Evolutionary conservation across 2,113 vertebrate genomes (phyloP).

Genomic region (Poecile atricapillus): DNA sequence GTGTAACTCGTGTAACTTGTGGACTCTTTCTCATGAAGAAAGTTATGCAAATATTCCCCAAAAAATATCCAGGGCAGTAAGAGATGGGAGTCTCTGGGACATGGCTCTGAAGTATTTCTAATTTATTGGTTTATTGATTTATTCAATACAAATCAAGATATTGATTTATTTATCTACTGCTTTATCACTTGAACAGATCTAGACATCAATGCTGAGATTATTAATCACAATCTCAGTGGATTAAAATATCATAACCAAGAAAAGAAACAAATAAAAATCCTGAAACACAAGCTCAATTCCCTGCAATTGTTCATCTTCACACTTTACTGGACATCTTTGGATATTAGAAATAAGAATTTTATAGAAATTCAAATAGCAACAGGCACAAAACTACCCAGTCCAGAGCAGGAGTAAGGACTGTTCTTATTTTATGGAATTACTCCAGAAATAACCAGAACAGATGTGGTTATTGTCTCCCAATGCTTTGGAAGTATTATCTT

Average conservation of each 20-base stretch:
- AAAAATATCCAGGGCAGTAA: neutral
- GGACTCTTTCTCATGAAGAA: neutral
- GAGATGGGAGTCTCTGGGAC: neutral
- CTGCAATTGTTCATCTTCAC: neutral
- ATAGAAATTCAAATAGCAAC: neutral
- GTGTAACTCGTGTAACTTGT: neutral
- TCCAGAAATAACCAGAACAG: neutral
- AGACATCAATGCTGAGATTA: neutral
- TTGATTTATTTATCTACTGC: neutral
- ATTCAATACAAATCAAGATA: neutral
- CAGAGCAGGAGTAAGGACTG: neutral
- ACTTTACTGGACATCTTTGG: neutral
- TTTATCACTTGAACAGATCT: neutral
- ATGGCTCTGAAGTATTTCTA: neutral
- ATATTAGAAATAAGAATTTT: neutral
- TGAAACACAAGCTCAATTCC: neutral
- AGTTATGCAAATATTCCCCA: rapidly evolving
- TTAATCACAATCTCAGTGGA: neutral
- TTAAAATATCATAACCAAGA: neutral
- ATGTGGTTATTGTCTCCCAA: neutral
- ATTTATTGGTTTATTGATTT: neutral
- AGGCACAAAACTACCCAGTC: too few species aligned
- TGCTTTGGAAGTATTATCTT: neutral
- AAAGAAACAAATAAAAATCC: neutral
- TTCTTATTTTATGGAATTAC: neutral